A percentile compares a stretch with the other conserved stretches of the same genome.
Conservation (phyloP, 2,888 invertebrate species). For the Mycalesis mineus region DNA sequence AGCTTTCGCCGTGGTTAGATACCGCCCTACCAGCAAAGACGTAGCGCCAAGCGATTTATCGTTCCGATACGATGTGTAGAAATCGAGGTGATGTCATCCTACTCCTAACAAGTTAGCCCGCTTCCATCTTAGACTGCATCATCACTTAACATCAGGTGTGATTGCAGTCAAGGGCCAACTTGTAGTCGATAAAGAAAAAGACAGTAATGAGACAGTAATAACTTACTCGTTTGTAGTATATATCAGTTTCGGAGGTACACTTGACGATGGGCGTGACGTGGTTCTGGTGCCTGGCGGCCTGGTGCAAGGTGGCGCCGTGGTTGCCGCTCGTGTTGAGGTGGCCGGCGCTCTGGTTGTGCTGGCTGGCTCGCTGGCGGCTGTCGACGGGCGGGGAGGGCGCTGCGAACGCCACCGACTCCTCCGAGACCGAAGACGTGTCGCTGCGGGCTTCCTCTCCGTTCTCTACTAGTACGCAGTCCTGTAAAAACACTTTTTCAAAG, state of each 20-base stretch:
- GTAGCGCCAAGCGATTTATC: too few species aligned
- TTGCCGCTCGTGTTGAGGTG: too few species aligned
- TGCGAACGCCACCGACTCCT: conserved; percentile 43
- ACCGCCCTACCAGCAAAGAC: too few species aligned
- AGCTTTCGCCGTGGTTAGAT: too few species aligned
- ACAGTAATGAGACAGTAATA: too few species aligned
- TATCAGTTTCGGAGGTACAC: conserved; percentile 58
- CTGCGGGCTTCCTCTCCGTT: conserved; percentile 39
- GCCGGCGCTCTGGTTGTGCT: conserved; percentile 2
- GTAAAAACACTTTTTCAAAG: too few species aligned
- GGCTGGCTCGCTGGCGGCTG: background rate
- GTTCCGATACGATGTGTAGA: too few species aligned
- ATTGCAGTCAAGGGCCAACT: background rate
- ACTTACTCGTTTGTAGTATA: conserved; percentile 39
- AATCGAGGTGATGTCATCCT: too few species aligned
- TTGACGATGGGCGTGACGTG: conserved; percentile 40
- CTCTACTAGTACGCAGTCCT: conserved; percentile 53
- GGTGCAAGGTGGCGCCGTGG: too few species aligned
- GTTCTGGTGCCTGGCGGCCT: background rate
- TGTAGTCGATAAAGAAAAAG: background rate
- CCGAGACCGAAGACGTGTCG: conserved; percentile 43
- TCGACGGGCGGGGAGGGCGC: conserved; percentile 38
- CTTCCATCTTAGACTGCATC: background rate
- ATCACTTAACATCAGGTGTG: background rate
- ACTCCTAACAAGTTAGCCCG: background rate